A percentile compares a stretch with the other conserved stretches of the same genome.
These are phyloP conservation scores for Cotesia congregata DNA, from an alignment of 2,888 invertebrate genomes.

Conservation along the genomic window DNA sequence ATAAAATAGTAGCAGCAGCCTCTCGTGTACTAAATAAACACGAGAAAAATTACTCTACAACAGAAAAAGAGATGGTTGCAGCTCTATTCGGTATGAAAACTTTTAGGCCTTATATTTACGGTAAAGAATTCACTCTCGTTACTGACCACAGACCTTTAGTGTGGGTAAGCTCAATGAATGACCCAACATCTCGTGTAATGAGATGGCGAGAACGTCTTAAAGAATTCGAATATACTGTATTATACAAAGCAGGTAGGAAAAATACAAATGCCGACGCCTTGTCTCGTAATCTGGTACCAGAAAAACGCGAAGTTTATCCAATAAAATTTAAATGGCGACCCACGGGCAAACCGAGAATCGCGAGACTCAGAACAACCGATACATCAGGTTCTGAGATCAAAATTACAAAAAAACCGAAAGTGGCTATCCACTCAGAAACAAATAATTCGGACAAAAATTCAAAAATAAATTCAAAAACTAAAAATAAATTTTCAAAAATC, in stretches of 20 bases:
- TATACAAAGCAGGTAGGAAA: conserved; percentile 36
- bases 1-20: conserved; percentile 59
- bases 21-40: conserved; percentile 54
- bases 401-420: neutral
- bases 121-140: conserved; percentile 15
- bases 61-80: neutral
- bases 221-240: conserved; percentile 50
- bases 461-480: neutral
- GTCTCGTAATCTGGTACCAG: conserved; percentile 23
- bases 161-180: conserved; percentile 42
- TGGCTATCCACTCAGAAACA: neutral
- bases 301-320: neutral
- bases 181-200: conserved; percentile 52
- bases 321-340: conserved; percentile 30
- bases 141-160: conserved; percentile 27
- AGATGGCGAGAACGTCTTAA: conserved; percentile 54
- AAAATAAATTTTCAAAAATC: neutral
- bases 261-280: conserved; percentile 33
- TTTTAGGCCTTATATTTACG: conserved; percentile 23
- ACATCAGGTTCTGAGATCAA: neutral
- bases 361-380: conserved; percentile 9
- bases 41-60: conserved; percentile 52
- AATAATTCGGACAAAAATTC: neutral
- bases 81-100: conserved; percentile 22
- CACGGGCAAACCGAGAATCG: conserved; percentile 33